phyloP scores from a whole-genome alignment of 2,113 vertebrate species.

The Athene cunicularia region DNA sequence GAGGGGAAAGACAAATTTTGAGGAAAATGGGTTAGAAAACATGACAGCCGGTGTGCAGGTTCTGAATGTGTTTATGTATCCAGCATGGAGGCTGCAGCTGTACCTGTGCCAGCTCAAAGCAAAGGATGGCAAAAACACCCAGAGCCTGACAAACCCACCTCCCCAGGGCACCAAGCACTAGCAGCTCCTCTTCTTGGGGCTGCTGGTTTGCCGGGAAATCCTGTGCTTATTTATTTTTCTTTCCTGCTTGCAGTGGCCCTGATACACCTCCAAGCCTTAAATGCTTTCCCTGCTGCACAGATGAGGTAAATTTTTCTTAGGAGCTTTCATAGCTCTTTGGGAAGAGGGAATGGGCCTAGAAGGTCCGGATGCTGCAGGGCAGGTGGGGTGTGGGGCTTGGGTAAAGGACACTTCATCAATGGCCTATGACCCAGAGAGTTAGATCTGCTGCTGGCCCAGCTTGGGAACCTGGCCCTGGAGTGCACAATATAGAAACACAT shows the following conservation, averaged over 20 bases:
- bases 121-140: neutral
- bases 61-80: neutral
- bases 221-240: slow-evolving; percentile 46
- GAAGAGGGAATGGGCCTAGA: neutral
- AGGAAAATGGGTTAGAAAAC: neutral
- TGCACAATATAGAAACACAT: neutral
- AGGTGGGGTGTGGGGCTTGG: accelerated
- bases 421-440: neutral
- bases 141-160: neutral
- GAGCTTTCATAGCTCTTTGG: neutral
- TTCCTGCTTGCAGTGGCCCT: slow-evolving; percentile 43
- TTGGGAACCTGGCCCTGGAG: neutral
- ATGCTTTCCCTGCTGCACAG: slow-evolving; percentile 27
- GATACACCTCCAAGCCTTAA: slow-evolving; percentile 30
- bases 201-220: neutral
- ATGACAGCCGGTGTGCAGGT: neutral
- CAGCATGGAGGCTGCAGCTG: neutral
- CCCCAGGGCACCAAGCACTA: accelerated
- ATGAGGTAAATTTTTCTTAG: neutral
- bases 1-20: neutral
- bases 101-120: neutral
- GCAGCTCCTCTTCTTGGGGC: neutral
- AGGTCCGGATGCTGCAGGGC: neutral
- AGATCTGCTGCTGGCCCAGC: neutral
- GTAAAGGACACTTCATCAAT: neutral